Evolutionary conservation across 2,113 vertebrate genomes (phyloP).

Genomic region (Centropus unirufus): DNA sequence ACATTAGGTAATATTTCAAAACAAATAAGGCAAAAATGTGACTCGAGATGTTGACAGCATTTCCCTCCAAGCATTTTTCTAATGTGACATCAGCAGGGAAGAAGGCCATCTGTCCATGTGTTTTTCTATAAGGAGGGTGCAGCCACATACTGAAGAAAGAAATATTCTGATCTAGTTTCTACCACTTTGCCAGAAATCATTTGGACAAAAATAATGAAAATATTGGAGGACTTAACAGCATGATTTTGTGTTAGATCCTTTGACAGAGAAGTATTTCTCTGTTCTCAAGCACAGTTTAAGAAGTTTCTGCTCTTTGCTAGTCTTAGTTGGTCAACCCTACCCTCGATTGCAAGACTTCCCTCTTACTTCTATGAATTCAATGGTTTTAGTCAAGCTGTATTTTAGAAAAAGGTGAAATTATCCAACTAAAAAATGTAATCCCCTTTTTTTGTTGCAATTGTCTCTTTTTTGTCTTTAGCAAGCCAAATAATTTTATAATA

Average conservation of each 20-base stretch:
- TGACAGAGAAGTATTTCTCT: too few species aligned
- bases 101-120: constrained; percentile 46
- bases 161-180: too few species aligned
- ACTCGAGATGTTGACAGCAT: background rate
- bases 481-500: background rate
- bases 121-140: background rate
- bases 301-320: too few species aligned
- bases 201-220: too few species aligned
- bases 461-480: background rate
- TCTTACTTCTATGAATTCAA: background rate
- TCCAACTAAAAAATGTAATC: background rate
- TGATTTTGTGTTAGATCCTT: too few species aligned
- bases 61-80: constrained; percentile 32
- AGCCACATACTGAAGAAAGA: too few species aligned
- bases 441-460: background rate
- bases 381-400: background rate
- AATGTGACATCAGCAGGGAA: constrained; percentile 10
- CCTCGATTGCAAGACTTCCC: background rate
- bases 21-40: background rate
- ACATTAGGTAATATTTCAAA: constrained; percentile 6
- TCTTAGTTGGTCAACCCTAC: too few species aligned
- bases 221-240: too few species aligned
- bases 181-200: too few species aligned
- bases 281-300: too few species aligned
- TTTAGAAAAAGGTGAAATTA: background rate